Conservation (phyloP, 2,888 invertebrate species). For the Podotricha telesiphe region DNA sequence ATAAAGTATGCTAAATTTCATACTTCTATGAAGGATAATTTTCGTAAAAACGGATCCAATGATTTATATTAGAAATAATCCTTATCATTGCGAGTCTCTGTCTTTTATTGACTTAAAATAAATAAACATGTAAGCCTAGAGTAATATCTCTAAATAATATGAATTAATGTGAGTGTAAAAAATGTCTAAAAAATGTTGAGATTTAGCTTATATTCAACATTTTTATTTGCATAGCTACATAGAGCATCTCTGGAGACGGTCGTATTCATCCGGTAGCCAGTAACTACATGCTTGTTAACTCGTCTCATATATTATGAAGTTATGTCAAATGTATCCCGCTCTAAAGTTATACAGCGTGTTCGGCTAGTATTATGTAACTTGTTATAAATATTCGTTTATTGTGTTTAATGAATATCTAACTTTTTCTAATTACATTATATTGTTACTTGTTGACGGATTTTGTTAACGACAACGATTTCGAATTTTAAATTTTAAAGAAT, state of each 20-base stretch:
- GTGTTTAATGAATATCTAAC: too few relatives aligned
- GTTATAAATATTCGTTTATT: background rate
- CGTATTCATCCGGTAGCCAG: conserved; percentile 66
- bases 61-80: background rate
- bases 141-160: background rate
- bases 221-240: conserved; percentile 37
- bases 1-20: too few relatives aligned
- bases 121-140: background rate
- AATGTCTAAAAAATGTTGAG: background rate
- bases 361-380: background rate
- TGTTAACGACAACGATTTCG: too few relatives aligned
- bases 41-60: too few relatives aligned
- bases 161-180: too few relatives aligned
- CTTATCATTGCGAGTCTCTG: background rate
- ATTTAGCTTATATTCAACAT: conserved; percentile 39
- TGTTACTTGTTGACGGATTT: too few relatives aligned
- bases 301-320: conserved; percentile 81
- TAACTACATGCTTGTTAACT: conserved; percentile 81
- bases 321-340: conserved; percentile 73
- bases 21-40: too few relatives aligned
- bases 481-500: too few relatives aligned
- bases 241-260: conserved; percentile 53
- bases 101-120: too few relatives aligned
- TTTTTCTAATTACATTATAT: too few relatives aligned
- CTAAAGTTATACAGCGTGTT: conserved; percentile 57